A percentile compares a stretch with the other conserved stretches of the same genome.
Conservation (phyloP, 2,888 invertebrate species). For the Falcaria lacertinaria region DNA sequence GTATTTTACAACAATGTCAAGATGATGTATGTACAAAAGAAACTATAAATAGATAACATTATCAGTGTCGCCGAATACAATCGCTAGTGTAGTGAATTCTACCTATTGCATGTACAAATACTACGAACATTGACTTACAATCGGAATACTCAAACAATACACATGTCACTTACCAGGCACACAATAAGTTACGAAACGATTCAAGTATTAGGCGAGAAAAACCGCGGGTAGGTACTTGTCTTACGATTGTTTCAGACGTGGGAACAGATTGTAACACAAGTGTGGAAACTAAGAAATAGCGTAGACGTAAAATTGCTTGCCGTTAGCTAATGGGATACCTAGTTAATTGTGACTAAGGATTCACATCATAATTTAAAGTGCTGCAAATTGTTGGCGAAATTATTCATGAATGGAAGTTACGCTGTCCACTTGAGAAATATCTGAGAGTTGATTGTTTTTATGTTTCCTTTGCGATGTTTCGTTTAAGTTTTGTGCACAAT, state of each 20-base stretch:
- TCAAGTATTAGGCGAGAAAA: constrained; percentile 65
- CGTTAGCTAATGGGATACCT: constrained; percentile 17
- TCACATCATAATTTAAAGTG: constrained; percentile 7
- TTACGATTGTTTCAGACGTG: constrained; percentile 53
- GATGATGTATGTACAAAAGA: too few relatives aligned
- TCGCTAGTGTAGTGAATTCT: not conserved
- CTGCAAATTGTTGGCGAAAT: constrained; percentile 9
- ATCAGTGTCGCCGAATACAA: not conserved
- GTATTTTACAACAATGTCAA: not conserved
- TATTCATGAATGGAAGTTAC: not conserved
- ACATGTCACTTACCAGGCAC: constrained; percentile 27
- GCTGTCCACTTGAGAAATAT: constrained; percentile 7
- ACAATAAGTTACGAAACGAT: constrained; percentile 66
- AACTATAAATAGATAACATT: too few relatives aligned
- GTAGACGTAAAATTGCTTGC: constrained; percentile 3
- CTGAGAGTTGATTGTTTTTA: too few relatives aligned
- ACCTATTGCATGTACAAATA: not conserved
- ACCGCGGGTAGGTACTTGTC: constrained; percentile 32
- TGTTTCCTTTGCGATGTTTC: too few relatives aligned
- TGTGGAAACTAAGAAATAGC: constrained; percentile 9
- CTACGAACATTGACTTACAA: constrained; percentile 2
- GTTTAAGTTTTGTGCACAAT: too few relatives aligned
- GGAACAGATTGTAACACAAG: constrained; percentile 34
- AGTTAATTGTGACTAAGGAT: constrained; percentile 20
- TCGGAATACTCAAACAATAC: constrained; percentile 41